Evolutionary conservation across 2,113 vertebrate genomes (phyloP).

Genomic region (Cynocephalus volans): DNA sequence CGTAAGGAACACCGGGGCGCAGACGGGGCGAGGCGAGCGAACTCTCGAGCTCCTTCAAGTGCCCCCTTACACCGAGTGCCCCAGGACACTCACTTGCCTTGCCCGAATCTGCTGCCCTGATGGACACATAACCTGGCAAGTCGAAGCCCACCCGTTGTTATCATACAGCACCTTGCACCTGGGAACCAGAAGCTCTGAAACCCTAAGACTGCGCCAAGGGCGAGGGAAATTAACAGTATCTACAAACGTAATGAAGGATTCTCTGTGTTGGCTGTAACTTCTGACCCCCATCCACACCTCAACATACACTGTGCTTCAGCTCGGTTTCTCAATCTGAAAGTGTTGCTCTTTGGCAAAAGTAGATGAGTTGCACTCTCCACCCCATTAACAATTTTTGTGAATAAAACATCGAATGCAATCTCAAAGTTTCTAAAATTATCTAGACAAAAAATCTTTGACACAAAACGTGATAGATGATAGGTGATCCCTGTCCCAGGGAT

Average conservation of each 20-base stretch:
- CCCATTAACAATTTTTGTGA: conserved; percentile 46
- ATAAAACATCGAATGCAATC: neutral
- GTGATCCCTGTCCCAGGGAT: neutral
- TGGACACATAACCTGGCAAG: neutral
- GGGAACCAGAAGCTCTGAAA: neutral
- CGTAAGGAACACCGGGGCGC: neutral
- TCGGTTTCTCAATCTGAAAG: neutral
- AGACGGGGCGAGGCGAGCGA: neutral
- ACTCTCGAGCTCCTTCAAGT: neutral
- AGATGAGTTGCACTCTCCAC: neutral
- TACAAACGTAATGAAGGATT: neutral
- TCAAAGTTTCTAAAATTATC: conserved; percentile 63
- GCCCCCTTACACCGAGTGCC: neutral
- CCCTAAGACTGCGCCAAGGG: accelerated
- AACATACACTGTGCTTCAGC: neutral
- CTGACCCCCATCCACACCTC: neutral
- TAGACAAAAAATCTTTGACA: conserved; percentile 36
- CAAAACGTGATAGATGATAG: neutral
- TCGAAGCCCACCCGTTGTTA: neutral
- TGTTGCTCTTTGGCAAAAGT: neutral
- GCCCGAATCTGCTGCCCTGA: neutral
- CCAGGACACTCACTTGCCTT: neutral
- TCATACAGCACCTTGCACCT: neutral
- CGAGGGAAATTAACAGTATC: neutral
- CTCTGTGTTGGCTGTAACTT: neutral